Conservation (phyloP, 2,888 invertebrate species). For the Lacanobia oleracea region DNA sequence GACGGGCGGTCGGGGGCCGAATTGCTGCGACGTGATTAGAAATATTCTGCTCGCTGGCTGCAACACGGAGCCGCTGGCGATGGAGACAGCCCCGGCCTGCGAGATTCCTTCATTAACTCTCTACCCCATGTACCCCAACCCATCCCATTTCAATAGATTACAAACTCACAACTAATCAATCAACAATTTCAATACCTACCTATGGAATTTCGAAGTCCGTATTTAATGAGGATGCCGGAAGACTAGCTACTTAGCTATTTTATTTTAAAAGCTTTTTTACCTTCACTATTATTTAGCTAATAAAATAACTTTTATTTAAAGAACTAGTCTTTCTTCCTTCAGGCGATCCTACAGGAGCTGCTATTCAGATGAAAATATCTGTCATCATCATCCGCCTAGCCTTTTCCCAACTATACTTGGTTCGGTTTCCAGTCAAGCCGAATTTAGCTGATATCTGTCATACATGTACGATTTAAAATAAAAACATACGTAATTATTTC, state of each 20-base stretch:
- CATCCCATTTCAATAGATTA: not conserved
- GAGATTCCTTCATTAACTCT: conserved; percentile 7
- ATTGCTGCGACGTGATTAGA: conserved; percentile 82
- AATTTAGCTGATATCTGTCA: too few relatives aligned
- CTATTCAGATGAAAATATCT: too few relatives aligned
- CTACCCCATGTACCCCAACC: not conserved
- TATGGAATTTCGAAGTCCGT: not conserved
- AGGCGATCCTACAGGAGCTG: too few relatives aligned
- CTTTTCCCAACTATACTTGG: too few relatives aligned
- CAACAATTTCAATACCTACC: not conserved
- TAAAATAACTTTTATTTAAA: too few relatives aligned
- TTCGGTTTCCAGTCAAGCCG: too few relatives aligned
- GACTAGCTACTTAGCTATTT: not conserved
- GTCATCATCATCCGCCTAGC: too few relatives aligned
- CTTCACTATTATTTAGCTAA: too few relatives aligned
- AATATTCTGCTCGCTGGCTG: conserved; percentile 68
- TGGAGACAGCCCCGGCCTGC: conserved; percentile 25
- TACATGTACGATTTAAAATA: too few relatives aligned
- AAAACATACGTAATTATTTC: too few relatives aligned
- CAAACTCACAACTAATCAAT: conserved; percentile 4
- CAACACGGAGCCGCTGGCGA: conserved; percentile 33
- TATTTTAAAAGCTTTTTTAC: too few relatives aligned
- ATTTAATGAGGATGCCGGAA: not conserved
- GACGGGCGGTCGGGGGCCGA: conserved; percentile 74
- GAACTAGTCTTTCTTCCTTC: too few relatives aligned